A percentile compares a stretch with the other conserved stretches of the same genome.
Evolutionary conservation across 2,888 invertebrate genomes (phyloP).

Genomic region (Noctua janthina): DNA sequence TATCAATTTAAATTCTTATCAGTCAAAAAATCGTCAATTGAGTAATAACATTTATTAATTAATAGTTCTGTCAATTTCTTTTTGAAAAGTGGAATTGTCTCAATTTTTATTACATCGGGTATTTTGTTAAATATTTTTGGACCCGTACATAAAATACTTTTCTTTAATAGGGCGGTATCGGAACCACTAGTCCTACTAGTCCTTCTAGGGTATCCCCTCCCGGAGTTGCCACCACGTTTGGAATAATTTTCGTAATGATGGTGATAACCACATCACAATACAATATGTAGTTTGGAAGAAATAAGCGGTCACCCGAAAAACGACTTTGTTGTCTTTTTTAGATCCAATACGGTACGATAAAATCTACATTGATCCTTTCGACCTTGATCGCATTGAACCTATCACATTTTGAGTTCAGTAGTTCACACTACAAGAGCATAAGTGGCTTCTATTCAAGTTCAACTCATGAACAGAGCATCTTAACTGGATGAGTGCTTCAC

Average conservation of each 20-base stretch:
- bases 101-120: no score
- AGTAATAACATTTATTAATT: no score
- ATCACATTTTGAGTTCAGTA: conserved; percentile 9
- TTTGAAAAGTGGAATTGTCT: no score
- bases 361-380: neutral
- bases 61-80: no score
- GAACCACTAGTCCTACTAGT: no score
- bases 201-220: no score
- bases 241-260: neutral
- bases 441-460: conserved; percentile 42
- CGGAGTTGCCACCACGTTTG: no score
- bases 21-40: no score
- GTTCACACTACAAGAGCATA: conserved; percentile 15
- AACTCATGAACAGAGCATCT: conserved; percentile 28
- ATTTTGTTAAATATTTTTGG: no score
- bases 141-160: no score
- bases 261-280: neutral
- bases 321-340: neutral
- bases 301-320: neutral
- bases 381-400: conserved; percentile 18
- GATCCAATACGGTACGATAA: neutral
- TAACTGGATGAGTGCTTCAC: conserved; percentile 34
- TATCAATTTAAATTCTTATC: no score
- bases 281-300: neutral
- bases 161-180: no score